Percentiles rank a stretch among this genome's conserved stretches.
phyloP scores from a whole-genome alignment of 2,797 vertebrate species.

The Trachurus trachurus region DNA sequence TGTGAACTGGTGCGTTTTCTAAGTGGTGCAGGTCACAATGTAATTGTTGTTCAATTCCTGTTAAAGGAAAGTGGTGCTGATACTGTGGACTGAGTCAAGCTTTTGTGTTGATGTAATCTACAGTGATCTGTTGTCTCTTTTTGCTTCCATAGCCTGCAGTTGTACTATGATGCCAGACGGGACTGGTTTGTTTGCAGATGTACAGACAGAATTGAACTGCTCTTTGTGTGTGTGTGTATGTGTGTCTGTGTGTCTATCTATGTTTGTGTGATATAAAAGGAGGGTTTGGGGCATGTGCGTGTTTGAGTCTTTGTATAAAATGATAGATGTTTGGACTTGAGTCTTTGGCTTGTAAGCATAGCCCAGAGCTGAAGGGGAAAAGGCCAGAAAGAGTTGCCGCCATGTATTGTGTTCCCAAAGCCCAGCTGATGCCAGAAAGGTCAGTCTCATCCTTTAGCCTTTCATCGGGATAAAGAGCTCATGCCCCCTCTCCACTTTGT shows the following conservation, averaged over 20 bases:
- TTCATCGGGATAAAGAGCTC: slow-evolving; percentile 83
- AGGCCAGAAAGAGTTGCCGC: slow-evolving; percentile 77
- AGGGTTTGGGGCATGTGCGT: slow-evolving; percentile 69
- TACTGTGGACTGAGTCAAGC: slow-evolving; percentile 74
- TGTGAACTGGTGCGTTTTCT: slow-evolving; percentile 9
- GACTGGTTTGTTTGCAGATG: slow-evolving; percentile 77
- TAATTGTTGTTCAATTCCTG: slow-evolving; percentile 51
- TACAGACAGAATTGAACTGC: slow-evolving; percentile 70
- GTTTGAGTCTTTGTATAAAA: slow-evolving; percentile 78
- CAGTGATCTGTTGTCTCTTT: slow-evolving; percentile 78
- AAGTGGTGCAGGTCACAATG: slow-evolving; percentile 32
- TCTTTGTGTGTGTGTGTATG: slow-evolving; percentile 51
- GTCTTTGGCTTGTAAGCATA: slow-evolving; percentile 78
- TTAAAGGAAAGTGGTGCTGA: slow-evolving; percentile 67
- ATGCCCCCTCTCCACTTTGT: slow-evolving; percentile 73
- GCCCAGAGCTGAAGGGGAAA: slow-evolving; percentile 79
- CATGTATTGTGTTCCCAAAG: slow-evolving; percentile 82
- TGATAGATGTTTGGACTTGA: slow-evolving; percentile 80
- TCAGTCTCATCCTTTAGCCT: slow-evolving; percentile 81
- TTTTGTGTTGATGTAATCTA: slow-evolving; percentile 81
- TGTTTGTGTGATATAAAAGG: slow-evolving; percentile 71
- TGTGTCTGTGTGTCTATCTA: slow-evolving; percentile 49
- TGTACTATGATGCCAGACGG: slow-evolving; percentile 80
- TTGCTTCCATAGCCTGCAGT: slow-evolving; percentile 83
- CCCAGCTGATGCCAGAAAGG: slow-evolving; percentile 84